Evolutionary conservation across 2,888 invertebrate genomes (phyloP), one percentile per base, ranked within the genome.

Genomic region (Mythimna albipuncta): DNA sequence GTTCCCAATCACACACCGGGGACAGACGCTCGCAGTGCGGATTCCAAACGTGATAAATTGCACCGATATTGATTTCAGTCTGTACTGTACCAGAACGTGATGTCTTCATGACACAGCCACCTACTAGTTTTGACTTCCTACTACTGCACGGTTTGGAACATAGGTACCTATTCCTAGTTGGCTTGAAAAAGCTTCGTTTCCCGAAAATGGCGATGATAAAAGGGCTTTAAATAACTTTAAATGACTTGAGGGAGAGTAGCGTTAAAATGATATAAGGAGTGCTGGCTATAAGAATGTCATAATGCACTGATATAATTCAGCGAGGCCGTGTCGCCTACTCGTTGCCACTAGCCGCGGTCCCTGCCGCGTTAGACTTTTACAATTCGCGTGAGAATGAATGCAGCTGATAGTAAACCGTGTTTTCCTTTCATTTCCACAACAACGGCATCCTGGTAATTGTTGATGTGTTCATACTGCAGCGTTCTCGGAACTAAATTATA

Each of bases 61-160:
- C 72, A 82, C 50, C 50, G 69, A 79, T 79, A 82, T 82, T 81
- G 81, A 82, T 79, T 81, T 82, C 79, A 72, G 61, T 59, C 47
- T 68, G 61, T 58, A 69, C 69, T 64, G 65, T 50, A 41, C 16
- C 35, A 55, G 61, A 5, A 62, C 35, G 76, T 79, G 75, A 82
- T 58, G 65, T 71, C 74, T 70, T 52, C 67, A 54, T 82, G 64
- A 65, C 68, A 62, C 16, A 58, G 69, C 62, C 63, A 65, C 65
- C 62, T 59, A 75, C 62, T 50, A 58, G 64, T 38, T 64, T 74
- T 13, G 6, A 50, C 63, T 78, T 32, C 26, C 32, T n/a, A 9
- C 16, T 47, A 19, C 47, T 10, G 11, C 38, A 38, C 5, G 47
- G 13, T 68, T 58, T 26, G n/a, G 61, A 41, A 47, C 19, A 11